Evolutionary conservation across 2,797 vertebrate species (phyloP), one percentile per base, ranked within the genome.

Genomic region (Xiphorhynchus erythropygius): DNA sequence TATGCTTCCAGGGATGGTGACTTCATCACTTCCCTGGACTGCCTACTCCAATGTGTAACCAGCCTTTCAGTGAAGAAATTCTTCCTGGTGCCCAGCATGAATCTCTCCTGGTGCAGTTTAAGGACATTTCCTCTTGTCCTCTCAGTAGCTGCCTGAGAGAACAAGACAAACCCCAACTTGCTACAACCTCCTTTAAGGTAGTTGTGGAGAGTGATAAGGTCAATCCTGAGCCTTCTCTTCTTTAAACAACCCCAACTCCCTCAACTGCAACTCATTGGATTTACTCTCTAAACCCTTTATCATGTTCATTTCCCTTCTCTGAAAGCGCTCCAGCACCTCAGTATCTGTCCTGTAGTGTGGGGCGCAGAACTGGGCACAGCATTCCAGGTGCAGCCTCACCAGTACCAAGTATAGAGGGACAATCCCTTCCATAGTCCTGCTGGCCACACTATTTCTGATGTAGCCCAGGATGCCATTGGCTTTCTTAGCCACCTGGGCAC

Each of bases 271-370:
- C 18, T 75, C 27, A 42, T 0, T 62, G 9, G 30, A 30, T 7
- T 82, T 68, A 17, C 16, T 18, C 47, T 68, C 23, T 35, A 75
- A 13, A 55, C 2, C 5, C 6, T 62, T 82, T 32, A 42, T 2
- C 14, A 47, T 18, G 4, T 60, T 4, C 0, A 0, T 28, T 57
- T 28, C 2, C 25, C 14, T 74, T 32, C 30, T 60, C 46, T 53
- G 17, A n/a, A 46, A 21, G 18, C 4, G 1, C 1, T 87, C 39
- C 18, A 53, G 10, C 12, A 11, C 25, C 3, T 32, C 17, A 39
- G 15, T 5, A 30, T 35, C 30, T 14, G 52, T 74, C 33, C 13
- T 24, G 12, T 1, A 19, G 4, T 25, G 24, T 46, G 8, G 22
- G 6, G 6, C 8, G 3, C 22, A 53, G 33, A 53, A 47, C 22